Evolutionary conservation across 2,888 invertebrate genomes (phyloP).

Genomic region (Cryptophagus acutangulus): DNA sequence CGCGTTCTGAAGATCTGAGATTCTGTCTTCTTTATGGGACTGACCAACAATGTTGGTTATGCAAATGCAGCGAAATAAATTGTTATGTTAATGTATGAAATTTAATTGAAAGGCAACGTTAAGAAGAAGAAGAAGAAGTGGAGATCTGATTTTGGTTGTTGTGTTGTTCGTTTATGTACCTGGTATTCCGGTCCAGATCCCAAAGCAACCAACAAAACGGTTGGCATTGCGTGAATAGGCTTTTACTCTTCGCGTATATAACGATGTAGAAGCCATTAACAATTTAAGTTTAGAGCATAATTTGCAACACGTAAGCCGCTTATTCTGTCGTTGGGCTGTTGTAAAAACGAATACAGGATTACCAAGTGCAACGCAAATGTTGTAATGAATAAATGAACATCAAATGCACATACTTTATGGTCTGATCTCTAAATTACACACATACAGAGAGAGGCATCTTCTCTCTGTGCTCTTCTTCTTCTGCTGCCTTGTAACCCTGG

Average conservation of each 20-base stretch:
- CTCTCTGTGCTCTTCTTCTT: neutral
- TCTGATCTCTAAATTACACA: conserved; percentile 27
- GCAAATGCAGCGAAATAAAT: too few species aligned
- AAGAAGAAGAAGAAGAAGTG: too few species aligned
- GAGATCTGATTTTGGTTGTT: too few species aligned
- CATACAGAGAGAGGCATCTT: too few species aligned
- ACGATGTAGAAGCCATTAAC: conserved; percentile 31
- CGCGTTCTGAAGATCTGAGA: too few species aligned
- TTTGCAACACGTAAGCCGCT: conserved; percentile 33
- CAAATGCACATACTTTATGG: conserved; percentile 25
- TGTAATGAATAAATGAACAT: conserved; percentile 25
- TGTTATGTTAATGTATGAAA: too few species aligned
- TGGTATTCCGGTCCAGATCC: too few species aligned
- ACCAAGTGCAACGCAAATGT: conserved; percentile 15
- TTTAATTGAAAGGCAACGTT: too few species aligned
- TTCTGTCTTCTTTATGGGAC: too few species aligned
- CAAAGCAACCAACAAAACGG: too few species aligned
- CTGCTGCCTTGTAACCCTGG: conserved; percentile 20
- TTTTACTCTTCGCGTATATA: conserved; percentile 12
- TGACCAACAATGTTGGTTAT: too few species aligned
- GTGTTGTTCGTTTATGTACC: too few species aligned
- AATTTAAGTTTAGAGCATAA: conserved; percentile 28
- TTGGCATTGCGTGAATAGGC: conserved; percentile 27
- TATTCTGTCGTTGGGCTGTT: conserved; percentile 10
- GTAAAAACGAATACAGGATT: conserved; percentile 1